Evolutionary conservation across 2,888 invertebrate genomes (phyloP), one percentile per base, ranked within the genome.

Genomic region (Metacarcinus magister): DNA sequence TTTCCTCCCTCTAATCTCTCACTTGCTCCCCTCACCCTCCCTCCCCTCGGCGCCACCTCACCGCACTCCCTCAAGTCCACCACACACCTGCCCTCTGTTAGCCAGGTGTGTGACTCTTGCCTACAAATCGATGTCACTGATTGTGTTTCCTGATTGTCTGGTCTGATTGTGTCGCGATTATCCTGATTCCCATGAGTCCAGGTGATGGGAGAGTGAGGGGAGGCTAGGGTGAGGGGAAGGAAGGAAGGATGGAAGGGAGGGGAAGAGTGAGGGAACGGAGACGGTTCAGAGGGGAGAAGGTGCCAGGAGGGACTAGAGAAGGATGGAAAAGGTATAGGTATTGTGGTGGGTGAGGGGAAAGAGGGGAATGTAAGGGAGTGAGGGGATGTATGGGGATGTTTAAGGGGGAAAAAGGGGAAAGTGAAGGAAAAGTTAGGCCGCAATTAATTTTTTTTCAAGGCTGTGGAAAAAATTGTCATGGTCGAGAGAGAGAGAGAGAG

Each of bases 51-150:
- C 16, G 19, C 87, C 46, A 92, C 90, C 90, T 90, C 90, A 32
- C 90, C 43, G 16, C n/a, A n/a, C 92, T 16, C 44, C 92, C 92
- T 48, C 48, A 10, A 19, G 23, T 39, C 91, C n/a, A 39, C 8
- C 44, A 93, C 92, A 93, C 92, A 93, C 92, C 92, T 93, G 92
- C 92, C 19, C 92, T 1, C 32, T 10, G 28, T 28, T 60, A 28
- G 54, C 60, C 60, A 43, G 91, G 44, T 48, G 93, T 32, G 94
- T 95, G 91, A 60, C 60, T 91, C 90, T 10, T 32, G 90, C 7
- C 19, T 43, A 43, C 91, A 4, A 95, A 95, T 95, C 95, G 67
- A 95, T 95, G 95, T 95, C 91, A 90, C 91, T 95, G 95, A 95
- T 91, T 93, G 93, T 93, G 54, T 54, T 39, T 60, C 43, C 54